Conservation (phyloP, 2,888 invertebrate genomes). For the Nebria brevicollis region DNA sequence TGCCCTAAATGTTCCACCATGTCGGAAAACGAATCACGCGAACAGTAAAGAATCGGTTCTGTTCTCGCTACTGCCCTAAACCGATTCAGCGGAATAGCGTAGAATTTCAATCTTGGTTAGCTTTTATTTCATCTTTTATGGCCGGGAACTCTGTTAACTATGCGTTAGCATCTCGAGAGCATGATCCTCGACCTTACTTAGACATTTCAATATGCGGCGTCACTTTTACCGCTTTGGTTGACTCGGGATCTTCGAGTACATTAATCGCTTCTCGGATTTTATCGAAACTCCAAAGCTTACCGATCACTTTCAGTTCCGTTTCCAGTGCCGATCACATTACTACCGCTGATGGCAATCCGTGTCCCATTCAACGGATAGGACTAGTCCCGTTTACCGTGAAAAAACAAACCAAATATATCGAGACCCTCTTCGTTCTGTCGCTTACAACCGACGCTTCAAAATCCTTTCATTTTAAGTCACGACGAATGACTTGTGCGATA, state of each 20-base stretch:
- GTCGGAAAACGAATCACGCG: no score
- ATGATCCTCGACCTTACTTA: constrained; percentile 30
- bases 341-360: constrained; percentile 3
- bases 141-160: constrained; percentile 6
- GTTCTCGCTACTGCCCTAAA: not conserved
- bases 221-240: constrained; percentile 27
- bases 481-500: not conserved
- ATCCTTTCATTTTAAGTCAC: no score
- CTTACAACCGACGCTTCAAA: no score
- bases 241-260: no score
- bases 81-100: no score
- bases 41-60: not conserved
- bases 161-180: not conserved
- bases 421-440: not conserved
- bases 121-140: no score
- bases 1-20: no score
- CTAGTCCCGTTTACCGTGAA: constrained; percentile 19
- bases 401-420: constrained; percentile 2
- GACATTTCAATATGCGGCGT: constrained; percentile 19
- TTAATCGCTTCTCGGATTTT: no score
- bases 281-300: no score
- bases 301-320: no score
- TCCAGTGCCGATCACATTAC: constrained; percentile 3
- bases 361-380: constrained; percentile 15
- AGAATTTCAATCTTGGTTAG: no score